Conservation (phyloP, 2,113 vertebrate genomes). For the Rhineura floridana region DNA sequence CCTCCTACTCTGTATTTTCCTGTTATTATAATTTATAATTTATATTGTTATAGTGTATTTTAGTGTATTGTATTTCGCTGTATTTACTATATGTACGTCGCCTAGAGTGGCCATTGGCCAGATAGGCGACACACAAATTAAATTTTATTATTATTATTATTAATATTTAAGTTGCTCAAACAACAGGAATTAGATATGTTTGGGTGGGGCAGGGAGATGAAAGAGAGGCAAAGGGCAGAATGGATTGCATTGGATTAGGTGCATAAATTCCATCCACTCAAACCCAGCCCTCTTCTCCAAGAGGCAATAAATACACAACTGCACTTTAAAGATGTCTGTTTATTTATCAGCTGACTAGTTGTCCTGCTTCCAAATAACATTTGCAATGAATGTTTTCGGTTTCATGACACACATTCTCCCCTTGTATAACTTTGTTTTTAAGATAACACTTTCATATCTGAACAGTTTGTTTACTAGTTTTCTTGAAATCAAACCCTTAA, state of each 20-base stretch:
- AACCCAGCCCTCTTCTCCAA: not conserved
- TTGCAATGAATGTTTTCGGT: conserved; percentile 19
- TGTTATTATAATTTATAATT: too few relatives aligned
- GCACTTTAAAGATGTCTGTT: conserved; percentile 10
- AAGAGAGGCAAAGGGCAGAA: conserved; percentile 10
- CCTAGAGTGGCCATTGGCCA: too few relatives aligned
- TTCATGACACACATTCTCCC: not conserved
- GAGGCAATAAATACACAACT: not conserved
- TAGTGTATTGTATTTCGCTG: too few relatives aligned
- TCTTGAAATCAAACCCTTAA: not conserved
- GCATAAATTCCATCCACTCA: not conserved
- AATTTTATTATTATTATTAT: too few relatives aligned
- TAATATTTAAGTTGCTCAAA: conserved; percentile 36
- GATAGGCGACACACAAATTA: too few relatives aligned
- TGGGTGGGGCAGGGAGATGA: not conserved
- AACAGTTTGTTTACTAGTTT: not conserved
- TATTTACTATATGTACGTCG: too few relatives aligned
- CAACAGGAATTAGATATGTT: conserved; percentile 36
- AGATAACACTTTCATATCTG: not conserved
- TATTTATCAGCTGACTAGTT: conserved; percentile 19
- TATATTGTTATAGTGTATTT: too few relatives aligned
- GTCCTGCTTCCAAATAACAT: not conserved
- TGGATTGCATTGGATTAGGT: conserved; percentile 22
- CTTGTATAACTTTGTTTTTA: not conserved
- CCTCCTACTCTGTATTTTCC: too few relatives aligned